Conservation (phyloP, 2,113 vertebrate species). For the Campylorhamphus procurvoides region DNA sequence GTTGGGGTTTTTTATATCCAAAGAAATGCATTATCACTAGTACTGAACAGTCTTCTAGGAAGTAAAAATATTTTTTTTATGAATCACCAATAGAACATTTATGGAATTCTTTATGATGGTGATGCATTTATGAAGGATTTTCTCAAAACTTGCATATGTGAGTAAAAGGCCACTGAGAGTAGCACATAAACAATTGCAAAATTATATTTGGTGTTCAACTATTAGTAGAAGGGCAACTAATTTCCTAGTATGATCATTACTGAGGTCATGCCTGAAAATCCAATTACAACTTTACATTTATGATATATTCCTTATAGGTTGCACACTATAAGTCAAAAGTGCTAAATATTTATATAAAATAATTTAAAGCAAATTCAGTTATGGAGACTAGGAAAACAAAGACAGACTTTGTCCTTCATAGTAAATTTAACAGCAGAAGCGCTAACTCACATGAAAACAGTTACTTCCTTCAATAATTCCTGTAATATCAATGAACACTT, state of each 20-base stretch:
- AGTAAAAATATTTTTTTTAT: background rate
- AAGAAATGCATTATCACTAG: background rate
- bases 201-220: background rate
- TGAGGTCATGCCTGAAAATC: background rate
- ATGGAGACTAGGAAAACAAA: background rate
- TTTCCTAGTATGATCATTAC: background rate
- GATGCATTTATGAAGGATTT: background rate
- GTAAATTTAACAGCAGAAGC: background rate
- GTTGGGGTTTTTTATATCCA: accelerated
- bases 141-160: background rate
- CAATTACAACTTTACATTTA: background rate
- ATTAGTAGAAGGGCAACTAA: background rate
- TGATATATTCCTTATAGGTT: background rate
- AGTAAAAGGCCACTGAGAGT: background rate
- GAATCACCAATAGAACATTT: background rate
- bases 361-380: background rate
- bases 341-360: background rate
- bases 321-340: background rate
- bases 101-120: background rate
- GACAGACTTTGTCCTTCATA: background rate
- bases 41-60: background rate
- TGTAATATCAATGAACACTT: background rate
- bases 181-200: background rate
- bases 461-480: background rate
- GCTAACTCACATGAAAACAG: background rate